phyloP scores from a whole-genome alignment of 2,888 invertebrate species.

The Dryomyza anilis region DNA sequence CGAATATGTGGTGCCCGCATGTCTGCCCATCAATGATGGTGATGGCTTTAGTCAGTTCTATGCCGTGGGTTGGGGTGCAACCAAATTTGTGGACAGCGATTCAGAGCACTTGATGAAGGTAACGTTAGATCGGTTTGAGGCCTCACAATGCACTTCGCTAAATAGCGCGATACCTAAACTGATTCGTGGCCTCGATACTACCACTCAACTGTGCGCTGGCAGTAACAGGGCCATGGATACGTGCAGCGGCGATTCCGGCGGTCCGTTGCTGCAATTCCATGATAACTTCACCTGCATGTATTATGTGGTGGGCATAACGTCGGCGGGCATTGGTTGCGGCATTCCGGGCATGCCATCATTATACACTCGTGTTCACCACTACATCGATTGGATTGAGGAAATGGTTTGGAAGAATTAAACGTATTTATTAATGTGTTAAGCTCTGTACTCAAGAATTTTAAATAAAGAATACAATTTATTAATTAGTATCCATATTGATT shows the following conservation, averaged over 20 bases:
- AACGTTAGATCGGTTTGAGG: constrained; percentile 57
- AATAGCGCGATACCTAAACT: constrained; percentile 33
- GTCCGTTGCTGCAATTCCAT: constrained; percentile 48
- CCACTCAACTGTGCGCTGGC: constrained; percentile 47
- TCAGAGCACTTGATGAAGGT: constrained; percentile 64
- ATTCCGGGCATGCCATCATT: constrained; percentile 47
- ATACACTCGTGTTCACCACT: constrained; percentile 47
- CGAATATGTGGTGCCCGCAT: constrained; percentile 61
- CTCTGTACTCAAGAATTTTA: no score
- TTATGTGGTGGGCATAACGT: constrained; percentile 48
- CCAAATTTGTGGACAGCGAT: constrained; percentile 47
- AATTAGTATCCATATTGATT: no score
- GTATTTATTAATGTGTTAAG: no score
- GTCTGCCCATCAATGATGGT: constrained; percentile 54
- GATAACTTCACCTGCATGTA: constrained; percentile 49
- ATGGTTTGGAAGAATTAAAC: constrained; percentile 27
- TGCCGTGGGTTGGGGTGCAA: constrained; percentile 64
- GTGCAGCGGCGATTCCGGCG: constrained; percentile 53
- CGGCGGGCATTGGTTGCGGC: constrained; percentile 45
- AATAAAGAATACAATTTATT: no score
- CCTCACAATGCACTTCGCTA: constrained; percentile 35
- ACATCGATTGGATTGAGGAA: constrained; percentile 36
- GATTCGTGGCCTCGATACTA: constrained; percentile 39
- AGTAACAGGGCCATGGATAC: constrained; percentile 46
- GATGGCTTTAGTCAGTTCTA: constrained; percentile 46